Evolutionary conservation across 2,113 vertebrate genomes (phyloP), one percentile per base, ranked within the genome.

Genomic region (Polyodon spathula): DNA sequence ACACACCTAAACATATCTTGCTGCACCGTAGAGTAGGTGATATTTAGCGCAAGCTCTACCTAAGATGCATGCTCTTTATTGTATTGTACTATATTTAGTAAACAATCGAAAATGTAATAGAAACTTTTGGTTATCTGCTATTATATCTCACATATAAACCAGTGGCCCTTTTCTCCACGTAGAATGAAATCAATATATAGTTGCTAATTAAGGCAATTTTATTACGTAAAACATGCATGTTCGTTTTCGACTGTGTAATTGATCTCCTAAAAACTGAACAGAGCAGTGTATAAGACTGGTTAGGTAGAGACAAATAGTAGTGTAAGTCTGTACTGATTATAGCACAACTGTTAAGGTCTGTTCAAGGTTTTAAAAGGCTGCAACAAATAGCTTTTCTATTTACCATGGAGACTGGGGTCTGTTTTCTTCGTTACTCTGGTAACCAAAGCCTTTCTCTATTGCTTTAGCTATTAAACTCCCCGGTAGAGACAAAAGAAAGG

Each of bases 391-490:
- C 87, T 88, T 91, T 88, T 90, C 89, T 86, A 82, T 93, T 92
- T 89, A 87, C 91, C 92, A 92, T 94, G 90, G 89, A 86, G 89
- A 93, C 89, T 86, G 80, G 81, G 89, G 83, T 86, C 89, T 88
- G 88, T 89, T 91, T 90, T 92, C 90, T 81, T 82, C 73, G 93
- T 98, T 95, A 93, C 95, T 95, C 91, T 92, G 94, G 95, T 90
- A 96, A 98, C 94, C 83, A 65, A 81, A 88, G 89, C 82, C 87
- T 86, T 89, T 88, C 88, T 93, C 88, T 89, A 88, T 91, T 91
- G 89, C 92, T 89, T 89, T 76, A 85, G 93, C 89, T 88, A 89
- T 90, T 93, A 92, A 94, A 93, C 88, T 90, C 87, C 89, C 82
- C 43, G 85, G 73, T 79, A 92, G 92, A 97, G 91, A 97, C 94